These are phyloP conservation scores for Anoura caudifer DNA, from an alignment of 2,113 vertebrate genomes.

Conservation along the genomic window DNA sequence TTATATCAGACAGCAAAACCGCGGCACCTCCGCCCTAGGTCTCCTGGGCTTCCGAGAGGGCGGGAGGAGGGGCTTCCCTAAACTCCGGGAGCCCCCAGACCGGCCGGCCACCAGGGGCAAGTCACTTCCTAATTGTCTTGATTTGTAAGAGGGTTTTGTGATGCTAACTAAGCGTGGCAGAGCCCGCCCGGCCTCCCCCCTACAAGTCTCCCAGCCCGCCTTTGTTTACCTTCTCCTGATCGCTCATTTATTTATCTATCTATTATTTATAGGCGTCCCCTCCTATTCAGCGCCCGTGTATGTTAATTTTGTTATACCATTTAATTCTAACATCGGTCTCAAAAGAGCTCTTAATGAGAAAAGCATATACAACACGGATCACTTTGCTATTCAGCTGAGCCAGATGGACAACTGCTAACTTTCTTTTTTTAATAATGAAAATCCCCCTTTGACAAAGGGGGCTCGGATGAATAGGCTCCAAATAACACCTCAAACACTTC, in stretches of 20 bases:
- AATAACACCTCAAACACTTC: conserved; percentile 74
- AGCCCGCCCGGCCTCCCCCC: conserved; percentile 76
- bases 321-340: conserved; percentile 85
- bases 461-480: conserved; percentile 71
- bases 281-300: conserved; percentile 81
- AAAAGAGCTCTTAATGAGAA: conserved; percentile 86
- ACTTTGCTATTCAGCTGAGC: conserved; percentile 81
- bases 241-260: conserved; percentile 85
- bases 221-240: conserved; percentile 85
- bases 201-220: conserved; percentile 56
- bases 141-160: conserved; percentile 84
- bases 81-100: conserved; percentile 65
- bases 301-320: conserved; percentile 87
- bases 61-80: conserved; percentile 52
- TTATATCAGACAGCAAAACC: conserved; percentile 76
- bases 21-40: background rate
- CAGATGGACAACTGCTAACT: conserved; percentile 84
- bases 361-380: conserved; percentile 82
- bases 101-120: conserved; percentile 75
- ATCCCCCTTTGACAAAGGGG: conserved; percentile 71
- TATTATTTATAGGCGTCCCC: conserved; percentile 81
- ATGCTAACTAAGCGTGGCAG: conserved; percentile 85
- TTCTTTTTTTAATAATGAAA: conserved; percentile 73
- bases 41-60: conserved; percentile 37
- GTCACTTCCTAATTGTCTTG: conserved; percentile 82